Evolutionary conservation across 2,113 vertebrate genomes (phyloP), one percentile per base, ranked within the genome.

Genomic region (Epinephelus cyanopodus): DNA sequence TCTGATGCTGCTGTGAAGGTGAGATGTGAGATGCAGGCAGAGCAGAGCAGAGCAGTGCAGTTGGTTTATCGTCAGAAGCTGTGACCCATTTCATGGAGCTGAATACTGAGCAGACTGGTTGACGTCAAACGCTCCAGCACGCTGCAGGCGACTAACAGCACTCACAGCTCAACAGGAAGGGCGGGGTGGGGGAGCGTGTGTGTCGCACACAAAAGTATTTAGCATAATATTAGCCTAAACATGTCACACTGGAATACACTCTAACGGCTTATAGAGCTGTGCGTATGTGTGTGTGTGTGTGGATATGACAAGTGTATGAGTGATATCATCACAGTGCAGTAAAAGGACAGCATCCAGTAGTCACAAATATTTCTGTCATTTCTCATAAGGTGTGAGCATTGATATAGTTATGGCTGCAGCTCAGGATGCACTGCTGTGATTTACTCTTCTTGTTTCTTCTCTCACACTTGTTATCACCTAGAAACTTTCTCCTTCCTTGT

Each of bases 1-100:
- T 83, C 63, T 90, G 87, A 84, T 69, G 71, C 53, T 60, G 73
- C 84, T 85, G 87, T 65, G 74, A 78, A 81, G 82, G 87, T 87
- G 87, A 91, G 89, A 84, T 70, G 78, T 56, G 84, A 88, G 86
- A 90, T 50, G 82, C 74, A 87, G 86, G 74, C 69, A 74, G 82
- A 84, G 84, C 57, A 3, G 76, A 82, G 79, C 17, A 1, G 64
- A 78, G 87, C 56, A 50, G 60, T 83, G 88, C 80, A 77, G 75
- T 67, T 71, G 87, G 63, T 90, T 91, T 91, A 83, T 75, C 79
- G 65, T 90, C 86, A 91, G 90, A 88, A 86, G 90, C 90, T 88
- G 91, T 92, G 93, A 94, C 93, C 93, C 91, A 94, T 86, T 93
- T 93, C 87, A 91, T 87, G 85, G 83, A 91, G 93, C 91, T 77